Evolutionary conservation across 1,140 invertebrate species (phyloP), one percentile per base, ranked within the genome.

Genomic region (Sipha flava): DNA sequence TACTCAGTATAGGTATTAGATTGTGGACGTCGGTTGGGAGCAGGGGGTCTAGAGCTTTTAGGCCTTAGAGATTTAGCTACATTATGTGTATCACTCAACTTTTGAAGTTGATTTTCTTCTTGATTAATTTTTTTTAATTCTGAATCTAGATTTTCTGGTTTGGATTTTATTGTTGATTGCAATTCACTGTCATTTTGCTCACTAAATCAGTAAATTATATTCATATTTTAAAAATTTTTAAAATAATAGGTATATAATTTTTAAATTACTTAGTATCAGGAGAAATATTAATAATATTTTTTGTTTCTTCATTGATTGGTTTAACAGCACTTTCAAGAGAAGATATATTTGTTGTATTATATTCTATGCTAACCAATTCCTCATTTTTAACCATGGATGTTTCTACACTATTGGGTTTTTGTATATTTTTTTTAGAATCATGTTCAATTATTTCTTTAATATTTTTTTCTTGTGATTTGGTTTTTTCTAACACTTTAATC

Each of bases 51-150:
- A 18, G 73, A 59, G 29, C 73, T 77, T 77, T 77, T 77, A 10
- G 73, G 73, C 0, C 73, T 77, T 77, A 57, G 43, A 43, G 52
- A 16, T 59, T 57, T 77, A 77, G 12, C 43, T n/a, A 77, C 29
- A 57, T 57, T 43, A 57, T 54, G 49, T 3, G 14, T 37, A 18
- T 77, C 73, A 43, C 34, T 77, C 29, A 77, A 57, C 43, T 77
- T 77, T 43, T 52, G 73, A 43, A 77, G 73, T 82, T 88, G 87
- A 81, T 87, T 87, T 49, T 88, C 88, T 10, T 84, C 84, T 81
- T 86, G 86, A 26, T 86, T 86, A 23, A 86, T 85, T 14, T 86
- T 84, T 81, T 84, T 49, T 72, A 64, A 18, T 23, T 75, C 68
- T 64, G 75, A 81, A 40, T 82, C 45, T 73, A 81, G 79, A 45